Percentiles rank a stretch among this genome's conserved stretches.
phyloP scores from a whole-genome alignment of 2,797 vertebrate species.

The Vultur gryphus region DNA sequence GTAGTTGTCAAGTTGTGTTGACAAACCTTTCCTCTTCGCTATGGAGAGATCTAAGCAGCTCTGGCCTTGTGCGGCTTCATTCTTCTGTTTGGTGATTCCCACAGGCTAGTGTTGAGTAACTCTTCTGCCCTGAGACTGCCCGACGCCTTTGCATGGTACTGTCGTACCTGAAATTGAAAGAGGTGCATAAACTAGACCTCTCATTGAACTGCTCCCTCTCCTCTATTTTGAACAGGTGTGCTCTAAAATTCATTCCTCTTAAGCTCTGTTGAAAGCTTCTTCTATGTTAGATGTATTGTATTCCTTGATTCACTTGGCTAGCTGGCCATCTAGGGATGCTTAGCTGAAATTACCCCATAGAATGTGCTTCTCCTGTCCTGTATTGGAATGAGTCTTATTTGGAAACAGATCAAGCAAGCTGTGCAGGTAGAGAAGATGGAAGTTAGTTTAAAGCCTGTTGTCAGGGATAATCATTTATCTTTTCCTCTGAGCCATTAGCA shows the following conservation, averaged over 20 bases:
- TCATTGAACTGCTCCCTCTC: background rate
- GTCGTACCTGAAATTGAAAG: background rate
- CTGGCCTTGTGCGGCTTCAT: background rate
- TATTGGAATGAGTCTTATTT: background rate
- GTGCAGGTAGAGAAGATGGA: background rate
- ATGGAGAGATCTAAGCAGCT: background rate
- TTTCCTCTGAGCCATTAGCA: background rate
- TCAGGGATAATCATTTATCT: background rate
- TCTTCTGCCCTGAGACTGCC: background rate
- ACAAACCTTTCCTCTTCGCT: background rate
- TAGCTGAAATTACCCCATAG: background rate
- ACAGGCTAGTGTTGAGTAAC: background rate
- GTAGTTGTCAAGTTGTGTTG: background rate
- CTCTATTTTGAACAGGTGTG: background rate
- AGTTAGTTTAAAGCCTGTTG: background rate
- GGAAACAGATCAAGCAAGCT: background rate
- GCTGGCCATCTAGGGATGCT: background rate
- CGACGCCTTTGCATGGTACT: accelerated
- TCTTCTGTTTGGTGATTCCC: background rate
- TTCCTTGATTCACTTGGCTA: background rate
- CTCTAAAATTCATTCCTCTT: background rate
- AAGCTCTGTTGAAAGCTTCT: background rate
- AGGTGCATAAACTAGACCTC: background rate
- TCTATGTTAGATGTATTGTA: background rate
- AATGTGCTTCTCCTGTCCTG: background rate